Percentiles rank a stretch among this genome's conserved stretches.
Conservation (phyloP, 2,113 vertebrate genomes). For the Atrichornis clamosus region DNA sequence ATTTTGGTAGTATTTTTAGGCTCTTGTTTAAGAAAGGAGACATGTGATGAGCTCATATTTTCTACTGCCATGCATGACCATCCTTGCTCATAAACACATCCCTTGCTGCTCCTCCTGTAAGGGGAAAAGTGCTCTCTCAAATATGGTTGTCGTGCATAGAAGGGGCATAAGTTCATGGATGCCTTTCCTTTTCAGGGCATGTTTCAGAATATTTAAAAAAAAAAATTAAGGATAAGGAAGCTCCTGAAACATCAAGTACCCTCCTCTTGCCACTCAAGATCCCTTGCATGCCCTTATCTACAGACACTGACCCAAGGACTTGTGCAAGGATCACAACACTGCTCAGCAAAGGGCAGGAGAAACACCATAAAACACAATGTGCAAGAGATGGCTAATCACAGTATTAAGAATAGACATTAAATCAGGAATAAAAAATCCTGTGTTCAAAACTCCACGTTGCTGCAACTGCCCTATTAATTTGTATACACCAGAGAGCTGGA, state of each 20-base stretch:
- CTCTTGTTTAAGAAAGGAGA: slow-evolving; percentile 1
- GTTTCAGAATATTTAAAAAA: background rate
- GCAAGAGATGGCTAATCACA: background rate
- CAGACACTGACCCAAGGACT: background rate
- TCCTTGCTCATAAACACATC: background rate
- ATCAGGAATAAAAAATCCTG: background rate
- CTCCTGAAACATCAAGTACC: background rate
- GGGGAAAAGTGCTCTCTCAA: background rate
- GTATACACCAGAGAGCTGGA: background rate
- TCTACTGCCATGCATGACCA: background rate
- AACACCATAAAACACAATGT: background rate
- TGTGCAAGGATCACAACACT: background rate
- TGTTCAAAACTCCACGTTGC: background rate
- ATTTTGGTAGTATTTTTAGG: background rate
- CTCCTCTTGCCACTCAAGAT: rapidly evolving
- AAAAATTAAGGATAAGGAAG: background rate
- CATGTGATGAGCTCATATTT: background rate
- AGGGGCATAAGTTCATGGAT: background rate
- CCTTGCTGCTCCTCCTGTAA: background rate
- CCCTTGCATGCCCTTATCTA: background rate
- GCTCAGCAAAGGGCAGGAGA: background rate
- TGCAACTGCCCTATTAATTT: background rate
- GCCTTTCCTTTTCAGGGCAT: background rate
- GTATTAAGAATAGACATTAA: background rate
- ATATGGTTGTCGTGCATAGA: background rate